Percentiles rank a stretch among this genome's conserved stretches.
phyloP scores from a whole-genome alignment of 2,888 invertebrate genomes.

The Lasioglossum lativentre region DNA sequence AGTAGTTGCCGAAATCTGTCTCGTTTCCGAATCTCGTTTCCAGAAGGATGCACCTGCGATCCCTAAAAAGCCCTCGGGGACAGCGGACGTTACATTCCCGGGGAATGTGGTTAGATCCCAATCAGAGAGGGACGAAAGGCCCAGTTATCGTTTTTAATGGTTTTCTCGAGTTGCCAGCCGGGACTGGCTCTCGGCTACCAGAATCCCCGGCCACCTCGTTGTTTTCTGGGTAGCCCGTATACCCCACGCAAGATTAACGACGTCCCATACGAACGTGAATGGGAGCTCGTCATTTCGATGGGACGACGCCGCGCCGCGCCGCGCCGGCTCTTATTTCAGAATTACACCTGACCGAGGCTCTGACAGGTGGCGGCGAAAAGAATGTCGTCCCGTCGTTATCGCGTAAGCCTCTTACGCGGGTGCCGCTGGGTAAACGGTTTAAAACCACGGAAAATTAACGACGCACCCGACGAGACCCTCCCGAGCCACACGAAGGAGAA shows the following conservation, averaged over 20 bases:
- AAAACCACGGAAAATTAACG: conserved; percentile 46
- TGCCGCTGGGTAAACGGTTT: conserved; percentile 30
- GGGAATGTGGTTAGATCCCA: conserved; percentile 71
- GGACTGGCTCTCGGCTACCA: conserved; percentile 46
- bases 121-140: conserved; percentile 53
- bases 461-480: background rate
- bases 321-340: conserved; percentile 60
- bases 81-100: conserved; percentile 59
- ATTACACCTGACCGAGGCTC: conserved; percentile 60
- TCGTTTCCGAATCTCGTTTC: background rate
- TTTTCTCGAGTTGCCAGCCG: conserved; percentile 56
- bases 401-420: conserved; percentile 59
- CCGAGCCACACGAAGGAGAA: background rate
- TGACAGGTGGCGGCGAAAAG: conserved; percentile 63
- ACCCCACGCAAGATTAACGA: conserved; percentile 69
- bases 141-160: conserved; percentile 73
- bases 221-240: conserved; percentile 45
- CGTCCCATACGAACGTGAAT: conserved; percentile 42
- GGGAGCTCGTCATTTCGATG: conserved; percentile 70
- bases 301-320: conserved; percentile 56
- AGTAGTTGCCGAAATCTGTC: too few species aligned
- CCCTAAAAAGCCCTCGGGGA: background rate
- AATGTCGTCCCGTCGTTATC: conserved; percentile 54
- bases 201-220: conserved; percentile 43
- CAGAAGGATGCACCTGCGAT: conserved; percentile 26